These are phyloP conservation scores for Percopsis transmontana DNA, from an alignment of 2,113 vertebrate genomes.

Conservation along the genomic window DNA sequence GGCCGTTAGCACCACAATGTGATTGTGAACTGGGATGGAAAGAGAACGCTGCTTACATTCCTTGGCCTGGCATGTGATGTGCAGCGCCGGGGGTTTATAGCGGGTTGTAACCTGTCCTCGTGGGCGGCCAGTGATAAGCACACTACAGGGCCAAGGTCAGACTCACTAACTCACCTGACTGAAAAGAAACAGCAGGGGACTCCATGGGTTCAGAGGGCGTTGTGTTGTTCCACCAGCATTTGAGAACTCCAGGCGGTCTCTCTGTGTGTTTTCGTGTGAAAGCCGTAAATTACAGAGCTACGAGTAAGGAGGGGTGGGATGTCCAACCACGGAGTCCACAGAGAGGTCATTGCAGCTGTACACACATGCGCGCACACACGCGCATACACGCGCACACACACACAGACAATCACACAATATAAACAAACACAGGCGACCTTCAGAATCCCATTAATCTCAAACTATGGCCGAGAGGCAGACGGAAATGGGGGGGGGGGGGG, in stretches of 20 bases:
- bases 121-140: slow-evolving; percentile 2
- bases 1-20: too few species aligned
- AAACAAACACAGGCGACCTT: not conserved
- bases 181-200: too few species aligned
- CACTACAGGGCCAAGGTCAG: not conserved
- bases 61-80: slow-evolving; percentile 44
- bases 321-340: slow-evolving; percentile 20
- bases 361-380: slow-evolving; percentile 24
- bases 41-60: slow-evolving; percentile 40
- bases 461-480: slow-evolving; percentile 16
- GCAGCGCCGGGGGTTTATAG: slow-evolving; percentile 9
- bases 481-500: slow-evolving; percentile 11
- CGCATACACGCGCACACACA: not conserved
- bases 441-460: slow-evolving; percentile 27
- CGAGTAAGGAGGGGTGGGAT: too few species aligned
- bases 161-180: too few species aligned
- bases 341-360: slow-evolving; percentile 31
- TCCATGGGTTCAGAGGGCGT: too few species aligned
- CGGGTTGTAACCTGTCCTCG: slow-evolving; percentile 23
- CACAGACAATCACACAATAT: slow-evolving; percentile 25
- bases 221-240: not conserved
- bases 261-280: slow-evolving; percentile 2
- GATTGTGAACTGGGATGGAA: not conserved
- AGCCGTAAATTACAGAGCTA: too few species aligned
- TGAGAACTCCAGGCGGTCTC: not conserved